Conservation (phyloP, 2,113 vertebrate species). For the Saiga tatarica region DNA sequence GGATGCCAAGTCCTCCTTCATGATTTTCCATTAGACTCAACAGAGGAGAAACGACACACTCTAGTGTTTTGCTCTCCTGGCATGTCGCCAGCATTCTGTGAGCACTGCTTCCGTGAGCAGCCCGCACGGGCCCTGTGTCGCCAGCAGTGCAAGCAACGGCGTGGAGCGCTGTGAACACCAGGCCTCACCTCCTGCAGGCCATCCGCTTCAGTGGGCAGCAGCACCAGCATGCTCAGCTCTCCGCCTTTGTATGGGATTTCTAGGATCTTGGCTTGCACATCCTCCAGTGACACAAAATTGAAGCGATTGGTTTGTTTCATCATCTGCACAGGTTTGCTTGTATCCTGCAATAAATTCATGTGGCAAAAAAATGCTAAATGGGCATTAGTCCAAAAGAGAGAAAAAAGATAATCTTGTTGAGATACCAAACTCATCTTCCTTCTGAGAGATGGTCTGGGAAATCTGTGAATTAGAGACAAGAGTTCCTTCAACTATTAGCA, state of each 20-base stretch:
- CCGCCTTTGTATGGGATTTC: constrained; percentile 83
- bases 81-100: neutral
- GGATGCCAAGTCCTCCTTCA: neutral
- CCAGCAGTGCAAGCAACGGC: rapidly evolving
- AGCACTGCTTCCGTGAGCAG: neutral
- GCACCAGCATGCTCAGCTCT: constrained; percentile 85
- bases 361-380: neutral
- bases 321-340: constrained; percentile 81
- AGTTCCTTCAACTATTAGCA: neutral
- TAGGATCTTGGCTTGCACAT: constrained; percentile 78
- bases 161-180: rapidly evolving
- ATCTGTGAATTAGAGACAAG: neutral
- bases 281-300: constrained; percentile 60
- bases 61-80: neutral
- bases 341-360: constrained; percentile 68
- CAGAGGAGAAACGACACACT: neutral
- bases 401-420: neutral
- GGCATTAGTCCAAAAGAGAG: neutral
- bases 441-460: neutral
- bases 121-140: rapidly evolving
- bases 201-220: constrained; percentile 77
- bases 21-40: neutral
- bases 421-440: neutral
- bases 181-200: constrained; percentile 61
- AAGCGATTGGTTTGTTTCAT: constrained; percentile 76